A percentile compares a stretch with the other conserved stretches of the same genome.
Conservation (phyloP, 2,888 invertebrate species). For the Xestia xanthographa region DNA sequence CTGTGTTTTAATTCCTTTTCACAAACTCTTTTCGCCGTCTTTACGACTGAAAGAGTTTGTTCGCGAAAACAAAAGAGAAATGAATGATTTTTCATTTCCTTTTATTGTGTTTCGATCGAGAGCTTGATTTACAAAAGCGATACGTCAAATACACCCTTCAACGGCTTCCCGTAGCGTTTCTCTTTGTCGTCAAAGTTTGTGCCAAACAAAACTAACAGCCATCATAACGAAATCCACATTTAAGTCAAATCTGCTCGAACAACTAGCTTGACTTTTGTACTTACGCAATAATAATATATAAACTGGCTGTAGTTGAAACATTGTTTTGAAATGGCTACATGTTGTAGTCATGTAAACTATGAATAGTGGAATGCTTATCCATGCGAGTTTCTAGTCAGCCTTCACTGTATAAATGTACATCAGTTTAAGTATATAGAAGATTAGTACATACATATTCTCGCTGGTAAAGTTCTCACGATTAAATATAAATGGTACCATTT, state of each 20-base stretch:
- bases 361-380: constrained; percentile 1
- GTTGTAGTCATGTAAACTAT: constrained; percentile 22
- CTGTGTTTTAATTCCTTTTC: neutral
- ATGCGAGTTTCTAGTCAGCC: constrained; percentile 9
- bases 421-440: neutral
- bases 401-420: neutral
- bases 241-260: constrained; percentile 28
- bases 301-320: constrained; percentile 30
- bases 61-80: constrained; percentile 2
- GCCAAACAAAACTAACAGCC: constrained; percentile 27
- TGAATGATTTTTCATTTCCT: constrained; percentile 17
- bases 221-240: constrained; percentile 27
- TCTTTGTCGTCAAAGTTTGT: constrained; percentile 18
- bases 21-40: too few species aligned
- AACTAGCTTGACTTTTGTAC: constrained; percentile 10
- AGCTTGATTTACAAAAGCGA: constrained; percentile 36
- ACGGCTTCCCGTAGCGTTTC: constrained; percentile 21
- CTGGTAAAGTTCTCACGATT: neutral
- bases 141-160: constrained; percentile 27
- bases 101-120: constrained; percentile 18
- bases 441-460: neutral
- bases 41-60: neutral
- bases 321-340: constrained; percentile 42
- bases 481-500: neutral
- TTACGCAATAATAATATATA: constrained; percentile 31